Conservation (phyloP, 2,113 vertebrate species). For the Ochotona princeps region DNA sequence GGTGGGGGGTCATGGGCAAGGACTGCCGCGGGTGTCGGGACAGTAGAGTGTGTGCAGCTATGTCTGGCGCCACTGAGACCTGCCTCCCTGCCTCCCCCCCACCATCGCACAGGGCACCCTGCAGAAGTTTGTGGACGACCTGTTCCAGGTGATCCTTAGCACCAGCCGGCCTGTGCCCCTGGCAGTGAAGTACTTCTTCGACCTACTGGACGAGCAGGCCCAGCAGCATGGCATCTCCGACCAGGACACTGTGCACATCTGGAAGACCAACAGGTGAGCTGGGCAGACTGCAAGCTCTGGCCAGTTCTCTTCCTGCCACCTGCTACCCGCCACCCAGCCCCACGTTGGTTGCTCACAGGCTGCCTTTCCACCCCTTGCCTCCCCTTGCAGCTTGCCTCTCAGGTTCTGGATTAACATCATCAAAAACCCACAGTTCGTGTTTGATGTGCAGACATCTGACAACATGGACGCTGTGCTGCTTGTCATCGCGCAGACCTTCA, state of each 20-base stretch:
- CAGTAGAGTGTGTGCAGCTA: too few species aligned
- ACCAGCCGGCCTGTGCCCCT: constrained; percentile 95
- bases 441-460: constrained; percentile 97
- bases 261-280: constrained; percentile 99
- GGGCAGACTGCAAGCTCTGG: rapidly evolving
- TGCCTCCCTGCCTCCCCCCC: background rate
- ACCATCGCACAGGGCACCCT: constrained; percentile 91
- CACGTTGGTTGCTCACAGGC: background rate
- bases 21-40: too few species aligned
- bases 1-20: background rate
- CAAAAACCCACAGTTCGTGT: constrained; percentile 98
- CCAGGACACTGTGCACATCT: constrained; percentile 98
- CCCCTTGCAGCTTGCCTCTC: constrained; percentile 91
- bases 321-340: too few species aligned
- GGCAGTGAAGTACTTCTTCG: constrained; percentile 98
- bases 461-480: constrained; percentile 96
- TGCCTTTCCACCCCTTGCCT: background rate
- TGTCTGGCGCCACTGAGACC: too few species aligned
- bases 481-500: constrained; percentile 98
- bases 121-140: constrained; percentile 98
- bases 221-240: constrained; percentile 92
- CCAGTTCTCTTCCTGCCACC: rapidly evolving
- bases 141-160: constrained; percentile 98
- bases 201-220: constrained; percentile 97
- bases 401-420: constrained; percentile 99